Evolutionary conservation across 2,797 vertebrate genomes (phyloP).

Genomic region (Adelosebastes latens): DNA sequence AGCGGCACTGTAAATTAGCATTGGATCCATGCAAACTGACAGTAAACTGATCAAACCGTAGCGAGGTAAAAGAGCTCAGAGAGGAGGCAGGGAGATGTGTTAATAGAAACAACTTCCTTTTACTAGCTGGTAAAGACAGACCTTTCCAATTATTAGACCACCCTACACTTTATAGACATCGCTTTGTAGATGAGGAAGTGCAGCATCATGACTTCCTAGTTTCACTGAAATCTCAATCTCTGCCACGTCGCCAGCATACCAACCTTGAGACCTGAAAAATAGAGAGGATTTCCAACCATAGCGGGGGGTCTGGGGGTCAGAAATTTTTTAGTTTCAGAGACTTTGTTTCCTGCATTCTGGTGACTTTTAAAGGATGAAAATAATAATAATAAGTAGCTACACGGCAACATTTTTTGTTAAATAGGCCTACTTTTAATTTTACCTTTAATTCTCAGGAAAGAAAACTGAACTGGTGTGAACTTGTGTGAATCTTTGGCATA

Average conservation of each 20-base stretch:
- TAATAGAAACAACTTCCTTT: slow-evolving; percentile 56
- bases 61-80: slow-evolving; percentile 28
- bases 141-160: slow-evolving; percentile 32
- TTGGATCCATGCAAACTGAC: slow-evolving; percentile 41
- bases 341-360: no score
- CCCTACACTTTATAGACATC: slow-evolving; percentile 20
- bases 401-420: no score
- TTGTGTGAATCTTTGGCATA: no score
- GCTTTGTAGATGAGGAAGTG: slow-evolving; percentile 34
- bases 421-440: no score
- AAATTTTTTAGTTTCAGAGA: no score
- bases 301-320: no score
- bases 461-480: no score
- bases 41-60: slow-evolving; percentile 39
- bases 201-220: slow-evolving; percentile 12
- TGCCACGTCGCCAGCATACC: slow-evolving; percentile 17
- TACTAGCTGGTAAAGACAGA: slow-evolving; percentile 43
- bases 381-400: no score
- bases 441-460: no score
- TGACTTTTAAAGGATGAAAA: no score
- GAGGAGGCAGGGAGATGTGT: slow-evolving; percentile 6
- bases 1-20: slow-evolving; percentile 47
- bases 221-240: slow-evolving; percentile 47
- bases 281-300: no score
- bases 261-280: no score